These are phyloP conservation scores for Polydesmus complanatus DNA, from an alignment of 2,888 invertebrate genomes.

Conservation along the genomic window DNA sequence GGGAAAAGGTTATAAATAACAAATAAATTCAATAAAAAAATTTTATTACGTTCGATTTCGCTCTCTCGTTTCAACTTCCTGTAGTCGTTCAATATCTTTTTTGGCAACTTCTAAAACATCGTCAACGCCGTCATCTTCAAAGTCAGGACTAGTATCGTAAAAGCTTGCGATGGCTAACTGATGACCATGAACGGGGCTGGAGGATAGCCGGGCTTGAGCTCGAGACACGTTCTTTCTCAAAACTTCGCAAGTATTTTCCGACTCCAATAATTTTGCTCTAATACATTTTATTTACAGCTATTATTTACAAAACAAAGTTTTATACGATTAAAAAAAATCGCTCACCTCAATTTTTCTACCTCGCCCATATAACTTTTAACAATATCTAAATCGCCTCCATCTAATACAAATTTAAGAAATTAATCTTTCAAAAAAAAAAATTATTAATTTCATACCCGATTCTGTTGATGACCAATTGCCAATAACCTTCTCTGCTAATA, in stretches of 20 bases:
- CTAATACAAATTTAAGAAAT: slow-evolving; percentile 8
- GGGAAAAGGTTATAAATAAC: background rate
- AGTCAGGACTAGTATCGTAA: slow-evolving; percentile 21
- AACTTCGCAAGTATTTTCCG: slow-evolving; percentile 63
- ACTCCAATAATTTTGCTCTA: slow-evolving; percentile 68
- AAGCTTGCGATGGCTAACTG: slow-evolving; percentile 20
- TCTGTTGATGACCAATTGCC: slow-evolving; percentile 43
- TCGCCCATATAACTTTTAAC: slow-evolving; percentile 75
- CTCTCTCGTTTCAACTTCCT: slow-evolving; percentile 15
- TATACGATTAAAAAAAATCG: slow-evolving; percentile 3
- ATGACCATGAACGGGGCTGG: slow-evolving; percentile 20
- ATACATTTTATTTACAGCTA: slow-evolving; percentile 10
- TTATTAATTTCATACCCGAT: background rate
- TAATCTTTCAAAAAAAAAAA: slow-evolving; percentile 5
- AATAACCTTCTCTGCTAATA: slow-evolving; percentile 62
- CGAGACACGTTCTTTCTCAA: slow-evolving; percentile 35
- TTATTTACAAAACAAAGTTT: background rate
- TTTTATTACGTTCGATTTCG: background rate
- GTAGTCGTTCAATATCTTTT: slow-evolving; percentile 45
- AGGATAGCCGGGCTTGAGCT: slow-evolving; percentile 20
- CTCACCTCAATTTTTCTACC: slow-evolving; percentile 65
- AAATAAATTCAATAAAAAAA: background rate
- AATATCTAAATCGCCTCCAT: slow-evolving; percentile 42
- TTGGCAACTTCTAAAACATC: slow-evolving; percentile 59
- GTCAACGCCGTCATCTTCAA: slow-evolving; percentile 34